phyloP scores from a whole-genome alignment of 2,797 vertebrate species.

The Neopelma chrysocephalum region DNA sequence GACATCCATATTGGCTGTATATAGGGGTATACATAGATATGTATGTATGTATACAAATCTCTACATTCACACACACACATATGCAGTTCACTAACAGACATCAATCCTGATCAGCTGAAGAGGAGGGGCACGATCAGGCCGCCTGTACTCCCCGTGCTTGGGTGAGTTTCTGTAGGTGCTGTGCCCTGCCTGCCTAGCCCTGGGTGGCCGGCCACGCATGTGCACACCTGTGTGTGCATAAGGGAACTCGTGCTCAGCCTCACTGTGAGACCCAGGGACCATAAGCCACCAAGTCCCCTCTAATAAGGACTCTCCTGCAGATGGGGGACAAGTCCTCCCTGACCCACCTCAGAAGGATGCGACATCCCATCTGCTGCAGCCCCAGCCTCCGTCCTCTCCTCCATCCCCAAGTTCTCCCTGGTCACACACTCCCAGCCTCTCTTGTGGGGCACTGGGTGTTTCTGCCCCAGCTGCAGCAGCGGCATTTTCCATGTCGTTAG shows the following conservation, averaged over 20 bases:
- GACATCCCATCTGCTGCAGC: background rate
- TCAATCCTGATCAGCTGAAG: background rate
- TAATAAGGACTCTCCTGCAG: background rate
- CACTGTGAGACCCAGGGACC: accelerated
- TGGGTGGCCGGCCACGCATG: accelerated
- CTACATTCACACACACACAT: too few species aligned
- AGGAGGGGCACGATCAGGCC: background rate
- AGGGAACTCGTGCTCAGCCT: accelerated
- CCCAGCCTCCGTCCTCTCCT: background rate
- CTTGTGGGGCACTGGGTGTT: accelerated
- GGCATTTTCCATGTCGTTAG: background rate
- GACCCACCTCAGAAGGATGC: accelerated
- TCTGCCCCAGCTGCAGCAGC: background rate
- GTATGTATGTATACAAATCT: background rate
- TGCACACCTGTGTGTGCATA: accelerated
- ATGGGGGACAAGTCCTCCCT: background rate
- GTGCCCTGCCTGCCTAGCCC: background rate
- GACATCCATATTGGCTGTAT: accelerated
- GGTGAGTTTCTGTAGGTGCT: background rate
- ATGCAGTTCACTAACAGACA: background rate
- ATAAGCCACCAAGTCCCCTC: background rate
- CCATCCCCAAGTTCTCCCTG: background rate
- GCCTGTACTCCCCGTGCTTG: accelerated
- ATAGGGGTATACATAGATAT: background rate
- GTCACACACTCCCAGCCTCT: background rate